Conservation (phyloP, 1,140 invertebrate species). For the Lineus longissimus region DNA sequence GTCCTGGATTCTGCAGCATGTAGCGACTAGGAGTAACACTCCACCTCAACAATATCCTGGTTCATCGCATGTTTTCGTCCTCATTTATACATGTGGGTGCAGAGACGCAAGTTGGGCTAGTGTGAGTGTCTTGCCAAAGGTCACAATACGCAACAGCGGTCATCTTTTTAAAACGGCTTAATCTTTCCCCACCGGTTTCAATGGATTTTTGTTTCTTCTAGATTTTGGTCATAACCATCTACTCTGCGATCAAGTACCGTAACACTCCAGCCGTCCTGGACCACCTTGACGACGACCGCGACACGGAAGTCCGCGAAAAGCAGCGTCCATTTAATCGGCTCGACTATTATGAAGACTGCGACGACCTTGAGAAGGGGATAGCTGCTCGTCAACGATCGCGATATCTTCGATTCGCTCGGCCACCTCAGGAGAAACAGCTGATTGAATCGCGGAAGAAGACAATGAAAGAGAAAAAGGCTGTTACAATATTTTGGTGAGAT, state of each 20-base stretch:
- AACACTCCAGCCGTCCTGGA: slow-evolving; percentile 40
- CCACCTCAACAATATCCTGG: too few species aligned
- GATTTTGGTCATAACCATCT: slow-evolving; percentile 36
- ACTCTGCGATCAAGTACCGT: slow-evolving; percentile 33
- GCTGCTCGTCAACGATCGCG: slow-evolving; percentile 48
- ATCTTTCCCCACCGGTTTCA: too few species aligned
- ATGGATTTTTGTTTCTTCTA: slow-evolving; percentile 26
- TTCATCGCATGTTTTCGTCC: too few species aligned
- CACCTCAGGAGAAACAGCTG: slow-evolving; percentile 49
- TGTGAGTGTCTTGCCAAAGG: too few species aligned
- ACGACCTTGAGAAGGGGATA: slow-evolving; percentile 47
- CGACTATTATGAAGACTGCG: slow-evolving; percentile 28
- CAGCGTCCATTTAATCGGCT: not conserved
- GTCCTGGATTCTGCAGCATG: too few species aligned
- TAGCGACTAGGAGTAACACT: too few species aligned
- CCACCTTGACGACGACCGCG: slow-evolving; percentile 31
- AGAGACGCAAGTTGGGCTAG: too few species aligned
- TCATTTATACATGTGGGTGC: too few species aligned
- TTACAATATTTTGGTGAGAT: slow-evolving; percentile 36
- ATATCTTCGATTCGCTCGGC: slow-evolving; percentile 49
- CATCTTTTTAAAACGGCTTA: too few species aligned
- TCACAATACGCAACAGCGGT: too few species aligned
- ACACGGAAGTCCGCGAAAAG: slow-evolving; percentile 15
- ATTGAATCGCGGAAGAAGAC: slow-evolving; percentile 46
- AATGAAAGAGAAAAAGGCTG: slow-evolving; percentile 47